Conservation (phyloP, 2,888 invertebrate species). For the Drosophila percnosoma region DNA sequence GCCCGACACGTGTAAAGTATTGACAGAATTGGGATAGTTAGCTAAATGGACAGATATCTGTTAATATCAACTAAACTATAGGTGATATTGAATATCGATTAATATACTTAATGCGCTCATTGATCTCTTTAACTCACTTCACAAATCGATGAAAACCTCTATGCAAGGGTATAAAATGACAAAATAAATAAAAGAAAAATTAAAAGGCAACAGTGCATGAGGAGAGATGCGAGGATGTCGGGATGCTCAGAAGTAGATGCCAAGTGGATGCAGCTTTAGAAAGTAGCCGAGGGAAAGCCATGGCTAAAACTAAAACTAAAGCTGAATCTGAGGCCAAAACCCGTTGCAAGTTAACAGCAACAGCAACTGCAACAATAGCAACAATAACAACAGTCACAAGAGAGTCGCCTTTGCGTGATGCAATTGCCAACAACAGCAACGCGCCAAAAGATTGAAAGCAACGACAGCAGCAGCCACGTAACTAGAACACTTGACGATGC, state of each 20-base stretch:
- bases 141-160: background rate
- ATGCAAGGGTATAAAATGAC: background rate
- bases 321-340: conserved; percentile 55
- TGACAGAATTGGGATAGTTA: background rate
- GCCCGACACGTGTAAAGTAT: background rate
- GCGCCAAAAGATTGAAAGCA: conserved; percentile 80
- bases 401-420: conserved; percentile 74
- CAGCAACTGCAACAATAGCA: conserved; percentile 25
- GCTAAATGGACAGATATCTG: background rate
- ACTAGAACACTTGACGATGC: conserved; percentile 78
- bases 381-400: conserved; percentile 10
- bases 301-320: conserved; percentile 27
- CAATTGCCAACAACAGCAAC: conserved; percentile 73
- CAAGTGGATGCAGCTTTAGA: conserved; percentile 62
- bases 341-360: conserved; percentile 57
- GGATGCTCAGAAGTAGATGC: conserved; percentile 9
- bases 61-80: background rate
- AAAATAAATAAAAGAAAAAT: conserved; percentile 26
- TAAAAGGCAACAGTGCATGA: conserved; percentile 31
- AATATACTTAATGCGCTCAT: background rate
- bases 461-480: conserved; percentile 76
- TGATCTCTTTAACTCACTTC: background rate
- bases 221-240: conserved; percentile 6
- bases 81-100: background rate
- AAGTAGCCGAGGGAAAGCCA: conserved; percentile 66